These are phyloP conservation scores for Drosophila niveifrons DNA, from an alignment of 2,888 invertebrate genomes.

Conservation along the genomic window DNA sequence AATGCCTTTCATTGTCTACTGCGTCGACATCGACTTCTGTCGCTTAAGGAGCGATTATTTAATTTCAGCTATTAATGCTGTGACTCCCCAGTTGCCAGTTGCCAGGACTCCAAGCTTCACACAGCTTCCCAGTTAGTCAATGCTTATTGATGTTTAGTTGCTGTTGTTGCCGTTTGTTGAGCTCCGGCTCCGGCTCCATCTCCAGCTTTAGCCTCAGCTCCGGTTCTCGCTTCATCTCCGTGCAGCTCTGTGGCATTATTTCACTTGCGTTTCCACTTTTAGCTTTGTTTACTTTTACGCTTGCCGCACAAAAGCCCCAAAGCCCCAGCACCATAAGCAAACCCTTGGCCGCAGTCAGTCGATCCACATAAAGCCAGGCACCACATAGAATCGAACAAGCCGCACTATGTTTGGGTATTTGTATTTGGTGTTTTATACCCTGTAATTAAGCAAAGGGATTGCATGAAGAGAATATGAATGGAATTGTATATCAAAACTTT, in stretches of 20 bases:
- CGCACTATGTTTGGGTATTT: constrained; percentile 80
- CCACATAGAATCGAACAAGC: constrained; percentile 58
- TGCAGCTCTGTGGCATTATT: constrained; percentile 69
- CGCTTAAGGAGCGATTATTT: constrained; percentile 80
- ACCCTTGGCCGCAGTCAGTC: constrained; percentile 41
- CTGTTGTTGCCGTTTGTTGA: constrained; percentile 51
- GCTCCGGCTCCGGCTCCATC: constrained; percentile 12
- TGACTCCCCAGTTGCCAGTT: constrained; percentile 55
- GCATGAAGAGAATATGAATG: background rate
- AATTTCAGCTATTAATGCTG: constrained; percentile 78
- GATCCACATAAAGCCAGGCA: constrained; percentile 30
- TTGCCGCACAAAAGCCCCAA: constrained; percentile 79
- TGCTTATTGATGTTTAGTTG: constrained; percentile 80
- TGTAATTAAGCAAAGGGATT: constrained; percentile 1
- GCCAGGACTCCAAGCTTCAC: constrained; percentile 32
- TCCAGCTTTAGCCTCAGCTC: constrained; percentile 36
- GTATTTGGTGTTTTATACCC: constrained; percentile 64
- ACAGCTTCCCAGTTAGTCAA: constrained; percentile 73
- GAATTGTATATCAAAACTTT: background rate
- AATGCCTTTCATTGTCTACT: constrained; percentile 16
- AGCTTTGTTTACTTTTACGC: constrained; percentile 80
- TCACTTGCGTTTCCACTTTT: constrained; percentile 80
- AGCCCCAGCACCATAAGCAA: constrained; percentile 66
- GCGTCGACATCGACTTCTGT: constrained; percentile 28
- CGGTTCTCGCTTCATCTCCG: constrained; percentile 20